Base-by-base conservation (phyloP, 2,888 invertebrate genomes). In the Campoplex nolae region DNA sequence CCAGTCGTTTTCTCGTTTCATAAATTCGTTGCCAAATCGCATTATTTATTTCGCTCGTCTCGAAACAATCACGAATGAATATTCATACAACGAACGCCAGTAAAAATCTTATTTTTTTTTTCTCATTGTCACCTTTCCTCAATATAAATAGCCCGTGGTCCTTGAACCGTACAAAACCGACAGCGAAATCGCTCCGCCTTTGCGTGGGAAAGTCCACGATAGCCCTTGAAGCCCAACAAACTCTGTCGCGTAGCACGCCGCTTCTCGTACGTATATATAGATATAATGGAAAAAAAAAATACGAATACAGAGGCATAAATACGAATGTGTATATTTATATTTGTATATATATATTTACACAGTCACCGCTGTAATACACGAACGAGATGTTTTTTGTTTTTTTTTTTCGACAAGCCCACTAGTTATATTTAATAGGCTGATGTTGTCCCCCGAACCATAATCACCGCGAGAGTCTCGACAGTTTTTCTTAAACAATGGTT, bases 121-220 rank as follows among this genome's bases (percentile, higher is more conserved):
- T 38, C 2, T 74, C 68, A 75, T 78, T 51, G 85, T 85, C 82
- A 78, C 82, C 73, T 62, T 62, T 28, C 62, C 42, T 45, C 75
- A 32, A 75, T 62, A 75, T 68, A 68, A 28, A 28, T 42, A 13
- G 3, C 62, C 77, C 48, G 77, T 82, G 84, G 88, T 84, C 88
- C 88, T 89, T 88, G 89, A 89, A 88, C 84, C 85, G 78, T 83
- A 83, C 79, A 85, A 6, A 38, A 88, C 76, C 71, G 67, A 80
- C 73, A 54, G 42, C 38, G 18, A 78, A 79, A 85, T 76, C 74
- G 67, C 32, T 68, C 32, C 74, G 74, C 75, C 83, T 81, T 79
- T 71, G 86, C 89, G 88, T 88, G 88, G 85, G 88, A 88, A 88
- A 84, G 70, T 84, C 77, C 79, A 79, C 82, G 79, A 84, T 77